Conservation (phyloP, 2,113 vertebrate species). For the Hymenochirus boettgeri region DNA sequence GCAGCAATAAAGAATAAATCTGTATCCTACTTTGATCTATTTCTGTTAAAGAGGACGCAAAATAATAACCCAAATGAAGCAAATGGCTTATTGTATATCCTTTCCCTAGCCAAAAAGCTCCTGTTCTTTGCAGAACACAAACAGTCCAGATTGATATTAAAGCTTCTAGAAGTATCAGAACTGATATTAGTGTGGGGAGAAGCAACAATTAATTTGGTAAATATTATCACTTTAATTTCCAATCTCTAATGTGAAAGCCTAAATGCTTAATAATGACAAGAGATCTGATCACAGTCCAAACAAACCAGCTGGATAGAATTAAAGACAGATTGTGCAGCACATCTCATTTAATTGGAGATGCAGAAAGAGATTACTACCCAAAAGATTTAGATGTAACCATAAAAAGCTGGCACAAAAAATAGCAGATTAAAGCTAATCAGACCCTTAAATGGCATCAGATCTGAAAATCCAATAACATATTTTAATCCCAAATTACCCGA, state of each 20-base stretch:
- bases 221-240: constrained; percentile 15
- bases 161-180: not conserved
- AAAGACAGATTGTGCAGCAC: constrained; percentile 8
- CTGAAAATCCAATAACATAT: constrained; percentile 14
- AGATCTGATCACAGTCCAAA: constrained; percentile 12
- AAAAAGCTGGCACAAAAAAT: not conserved
- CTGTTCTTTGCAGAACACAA: not conserved
- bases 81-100: not conserved
- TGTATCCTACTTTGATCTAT: not conserved
- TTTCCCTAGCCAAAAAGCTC: not conserved
- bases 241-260: constrained; percentile 8
- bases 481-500: too few relatives aligned
- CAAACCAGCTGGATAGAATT: constrained; percentile 18
- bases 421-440: constrained; percentile 18
- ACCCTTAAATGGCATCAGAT: constrained; percentile 13
- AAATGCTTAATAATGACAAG: not conserved
- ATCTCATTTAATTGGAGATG: constrained; percentile 22
- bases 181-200: not conserved
- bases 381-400: constrained; percentile 4
- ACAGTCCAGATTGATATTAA: not conserved
- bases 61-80: not conserved
- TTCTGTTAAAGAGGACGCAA: not conserved
- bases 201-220: constrained; percentile 1
- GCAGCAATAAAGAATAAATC: not conserved
- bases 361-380: constrained; percentile 10